phyloP scores from a whole-genome alignment of 2,888 invertebrate genomes.

The Parnassius mnemosyne region DNA sequence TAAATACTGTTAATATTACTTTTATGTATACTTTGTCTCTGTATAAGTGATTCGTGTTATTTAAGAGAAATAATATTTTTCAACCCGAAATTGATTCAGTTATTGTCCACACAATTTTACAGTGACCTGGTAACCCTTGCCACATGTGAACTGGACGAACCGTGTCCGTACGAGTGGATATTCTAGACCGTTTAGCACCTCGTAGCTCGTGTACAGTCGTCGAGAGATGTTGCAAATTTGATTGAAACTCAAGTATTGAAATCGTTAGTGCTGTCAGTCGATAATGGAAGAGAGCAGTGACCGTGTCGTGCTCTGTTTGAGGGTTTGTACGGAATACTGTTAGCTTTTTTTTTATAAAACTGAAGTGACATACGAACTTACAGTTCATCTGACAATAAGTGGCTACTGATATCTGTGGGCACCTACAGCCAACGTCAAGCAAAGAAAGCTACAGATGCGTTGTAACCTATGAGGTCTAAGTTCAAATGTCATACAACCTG shows the following conservation, averaged over 20 bases:
- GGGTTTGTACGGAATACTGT: neutral
- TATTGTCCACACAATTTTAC: no score
- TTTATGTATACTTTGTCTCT: no score
- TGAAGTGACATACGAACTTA: neutral
- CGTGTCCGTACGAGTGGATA: constrained; percentile 48
- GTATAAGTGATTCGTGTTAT: no score
- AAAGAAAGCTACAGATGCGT: no score
- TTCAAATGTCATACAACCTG: no score
- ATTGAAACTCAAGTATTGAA: constrained; percentile 20
- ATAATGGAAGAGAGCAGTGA: constrained; percentile 10
- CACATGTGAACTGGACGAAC: constrained; percentile 62
- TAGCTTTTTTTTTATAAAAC: neutral
- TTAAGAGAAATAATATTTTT: no score
- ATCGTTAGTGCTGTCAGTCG: constrained; percentile 18
- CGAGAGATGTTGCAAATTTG: constrained; percentile 18
- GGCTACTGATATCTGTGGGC: no score
- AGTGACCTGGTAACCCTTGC: constrained; percentile 13
- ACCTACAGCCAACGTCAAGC: no score
- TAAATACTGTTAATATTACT: no score
- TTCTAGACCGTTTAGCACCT: constrained; percentile 63
- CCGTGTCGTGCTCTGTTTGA: neutral
- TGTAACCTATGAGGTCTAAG: no score
- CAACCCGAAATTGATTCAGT: no score
- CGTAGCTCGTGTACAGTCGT: constrained; percentile 31
- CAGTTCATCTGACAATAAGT: no score